Evolutionary conservation across 2,797 vertebrate species (phyloP), one percentile per base, ranked within the genome.

Genomic region (Enteromius thamalakanensis): DNA sequence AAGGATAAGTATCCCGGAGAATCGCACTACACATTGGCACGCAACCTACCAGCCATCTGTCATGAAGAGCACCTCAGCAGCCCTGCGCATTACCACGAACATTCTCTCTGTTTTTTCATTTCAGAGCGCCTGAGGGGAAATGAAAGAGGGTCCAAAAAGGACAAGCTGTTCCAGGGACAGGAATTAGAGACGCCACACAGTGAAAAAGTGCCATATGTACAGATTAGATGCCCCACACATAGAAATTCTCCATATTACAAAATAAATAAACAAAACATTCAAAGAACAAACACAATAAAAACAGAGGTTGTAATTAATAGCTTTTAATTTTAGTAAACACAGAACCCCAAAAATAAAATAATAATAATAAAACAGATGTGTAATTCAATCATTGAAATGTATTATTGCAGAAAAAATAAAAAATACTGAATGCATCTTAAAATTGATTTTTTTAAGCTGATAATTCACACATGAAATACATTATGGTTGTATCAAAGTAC

Each of bases 31-130:
- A 70, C 47, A n/a, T 84, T 89, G 84, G 86, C 86, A 90, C 67
- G 77, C 67, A 45, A 85, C 84, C 72, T 71, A 89, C 58, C 80
- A 81, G 76, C 91, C 92, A 92, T 92, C 92, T 94, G 92, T 86
- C 88, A 83, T 45, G 84, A 85, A 88, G 84, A 84, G 78, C 53
- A 89, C 72, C 86, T 83, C 87, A 82, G 87, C 79, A 79, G 58
- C 76, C 23, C 75, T 83, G 77, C 58, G 42, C 71, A 65, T 67
- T 53, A 74, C 70, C 64, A 76, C 76, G 86, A 55, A 70, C 75
- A 70, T 82, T 77, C 45, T 51, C 84, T 26, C 75, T 53, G 80
- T 80, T 87, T 88, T 84, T 75, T n/a, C 78, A 85, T 76, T 84
- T 91, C 89, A 89, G 83, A 88, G 89, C 88, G 82, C 49, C 37